phyloP scores from a whole-genome alignment of 2,113 vertebrate species.

The Tachysurus fulvidraco region DNA sequence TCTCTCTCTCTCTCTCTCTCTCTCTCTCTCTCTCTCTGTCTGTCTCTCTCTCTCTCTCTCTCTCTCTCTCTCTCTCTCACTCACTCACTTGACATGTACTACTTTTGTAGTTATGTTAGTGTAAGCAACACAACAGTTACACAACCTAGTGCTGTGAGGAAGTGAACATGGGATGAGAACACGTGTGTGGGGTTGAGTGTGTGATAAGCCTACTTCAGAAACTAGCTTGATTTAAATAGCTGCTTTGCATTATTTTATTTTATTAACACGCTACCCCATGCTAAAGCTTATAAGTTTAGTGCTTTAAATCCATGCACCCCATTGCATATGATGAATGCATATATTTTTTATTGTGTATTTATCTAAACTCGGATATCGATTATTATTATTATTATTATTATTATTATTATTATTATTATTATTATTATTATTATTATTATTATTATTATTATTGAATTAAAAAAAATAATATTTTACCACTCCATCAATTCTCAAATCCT shows the following conservation, averaged over 20 bases:
- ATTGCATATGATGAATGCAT: background rate
- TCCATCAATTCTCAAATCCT: background rate
- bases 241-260: background rate
- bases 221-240: background rate
- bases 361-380: background rate
- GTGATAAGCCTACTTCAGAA: background rate
- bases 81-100: conserved; percentile 2
- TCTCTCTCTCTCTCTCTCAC: background rate
- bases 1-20: background rate
- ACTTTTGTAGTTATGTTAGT: conserved; percentile 5
- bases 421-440: too few relatives aligned
- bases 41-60: background rate
- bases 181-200: background rate
- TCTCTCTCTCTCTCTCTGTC: background rate
- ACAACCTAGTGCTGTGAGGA: background rate
- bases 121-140: background rate
- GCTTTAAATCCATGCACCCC: background rate
- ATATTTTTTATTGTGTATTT: background rate
- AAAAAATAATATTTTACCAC: too few relatives aligned
- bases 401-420: too few relatives aligned
- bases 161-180: background rate
- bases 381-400: too few relatives aligned
- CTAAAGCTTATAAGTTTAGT: too few relatives aligned
- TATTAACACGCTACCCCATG: background rate
- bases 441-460: too few relatives aligned